Evolutionary conservation across 2,888 invertebrate species (phyloP).

Genomic region (Idaea biselata): DNA sequence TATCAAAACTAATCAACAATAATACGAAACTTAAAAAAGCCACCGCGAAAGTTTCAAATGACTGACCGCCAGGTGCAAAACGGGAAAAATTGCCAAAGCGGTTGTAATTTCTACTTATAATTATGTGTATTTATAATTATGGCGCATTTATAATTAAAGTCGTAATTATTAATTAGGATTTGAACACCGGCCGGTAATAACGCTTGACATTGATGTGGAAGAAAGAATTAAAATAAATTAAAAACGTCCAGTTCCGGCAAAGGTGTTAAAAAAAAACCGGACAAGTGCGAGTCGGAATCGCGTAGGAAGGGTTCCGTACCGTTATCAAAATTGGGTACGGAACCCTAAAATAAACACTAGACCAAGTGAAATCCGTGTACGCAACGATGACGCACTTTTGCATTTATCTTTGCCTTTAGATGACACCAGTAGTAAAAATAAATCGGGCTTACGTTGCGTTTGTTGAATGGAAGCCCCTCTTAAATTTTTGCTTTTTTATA

Average conservation of each 20-base stretch:
- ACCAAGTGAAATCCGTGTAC: too few species aligned
- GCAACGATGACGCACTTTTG: too few species aligned
- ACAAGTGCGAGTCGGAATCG: neutral
- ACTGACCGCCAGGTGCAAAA: neutral
- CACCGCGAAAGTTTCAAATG: neutral
- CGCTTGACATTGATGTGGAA: slow-evolving; percentile 17
- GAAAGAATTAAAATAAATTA: slow-evolving; percentile 12
- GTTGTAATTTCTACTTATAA: slow-evolving; percentile 6
- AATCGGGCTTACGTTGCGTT: too few species aligned
- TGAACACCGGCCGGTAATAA: slow-evolving; percentile 27
- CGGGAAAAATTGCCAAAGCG: slow-evolving; percentile 7
- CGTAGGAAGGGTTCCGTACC: neutral
- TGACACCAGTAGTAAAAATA: too few species aligned
- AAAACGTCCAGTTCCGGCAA: neutral
- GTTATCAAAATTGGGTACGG: too few species aligned
- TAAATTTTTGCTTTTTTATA: too few species aligned
- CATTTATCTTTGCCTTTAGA: too few species aligned
- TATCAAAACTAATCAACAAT: too few species aligned
- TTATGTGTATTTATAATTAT: slow-evolving; percentile 6
- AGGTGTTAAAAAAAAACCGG: neutral
- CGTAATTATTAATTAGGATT: slow-evolving; percentile 33
- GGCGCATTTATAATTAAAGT: neutral
- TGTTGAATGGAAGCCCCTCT: too few species aligned
- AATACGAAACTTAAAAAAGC: neutral
- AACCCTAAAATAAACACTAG: too few species aligned